Evolutionary conservation across 2,113 vertebrate genomes (phyloP).

Genomic region (Fregetta grallaria): DNA sequence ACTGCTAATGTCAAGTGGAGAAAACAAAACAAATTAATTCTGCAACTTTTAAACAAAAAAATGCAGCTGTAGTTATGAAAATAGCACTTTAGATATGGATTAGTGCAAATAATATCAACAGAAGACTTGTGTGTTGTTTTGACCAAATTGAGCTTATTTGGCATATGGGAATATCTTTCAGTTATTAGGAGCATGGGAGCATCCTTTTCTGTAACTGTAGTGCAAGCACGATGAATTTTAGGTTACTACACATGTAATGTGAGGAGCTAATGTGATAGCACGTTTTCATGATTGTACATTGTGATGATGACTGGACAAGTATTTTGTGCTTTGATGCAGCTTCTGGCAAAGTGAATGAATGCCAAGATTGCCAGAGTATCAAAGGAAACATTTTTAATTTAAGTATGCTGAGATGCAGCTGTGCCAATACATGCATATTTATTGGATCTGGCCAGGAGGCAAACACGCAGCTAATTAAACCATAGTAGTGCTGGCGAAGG

Average conservation of each 20-base stretch:
- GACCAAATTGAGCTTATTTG: background rate
- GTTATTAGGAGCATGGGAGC: background rate
- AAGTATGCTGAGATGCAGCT: constrained; percentile 78
- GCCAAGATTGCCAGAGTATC: constrained; percentile 70
- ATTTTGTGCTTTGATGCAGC: constrained; percentile 69
- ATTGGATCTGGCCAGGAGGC: constrained; percentile 75
- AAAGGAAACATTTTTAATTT: constrained; percentile 76
- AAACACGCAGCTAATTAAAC: constrained; percentile 74
- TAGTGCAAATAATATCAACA: background rate
- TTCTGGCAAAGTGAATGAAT: constrained; percentile 70
- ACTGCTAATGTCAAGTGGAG: background rate
- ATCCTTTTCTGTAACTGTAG: background rate
- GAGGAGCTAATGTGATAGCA: constrained; percentile 6
- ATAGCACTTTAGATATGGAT: background rate
- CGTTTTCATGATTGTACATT: constrained; percentile 37
- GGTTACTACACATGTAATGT: background rate
- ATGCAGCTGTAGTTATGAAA: background rate
- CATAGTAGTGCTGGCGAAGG: constrained; percentile 53
- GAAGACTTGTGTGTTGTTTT: background rate
- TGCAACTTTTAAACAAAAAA: background rate
- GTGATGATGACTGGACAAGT: constrained; percentile 56
- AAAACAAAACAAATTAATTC: background rate
- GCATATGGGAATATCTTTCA: background rate
- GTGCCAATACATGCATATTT: constrained; percentile 77
- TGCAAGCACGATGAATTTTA: background rate